Base-by-base conservation (phyloP, 2,888 invertebrate genomes). In the Azorinus chamasolen region DNA sequence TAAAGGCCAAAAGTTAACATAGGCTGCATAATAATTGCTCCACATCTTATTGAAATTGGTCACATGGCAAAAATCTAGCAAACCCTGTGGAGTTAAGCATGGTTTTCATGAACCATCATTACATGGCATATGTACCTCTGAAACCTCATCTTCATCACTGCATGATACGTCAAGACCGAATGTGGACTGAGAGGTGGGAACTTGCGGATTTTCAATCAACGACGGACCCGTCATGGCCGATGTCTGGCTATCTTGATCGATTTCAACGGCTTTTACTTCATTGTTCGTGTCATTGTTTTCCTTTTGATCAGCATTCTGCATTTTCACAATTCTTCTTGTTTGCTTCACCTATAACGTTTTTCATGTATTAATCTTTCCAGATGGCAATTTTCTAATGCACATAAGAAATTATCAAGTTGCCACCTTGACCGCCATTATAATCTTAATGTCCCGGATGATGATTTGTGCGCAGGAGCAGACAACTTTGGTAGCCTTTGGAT, bases 121-220 rank as follows among this genome's bases (percentile, higher is more conserved):
- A 16, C n/a, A 48, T 10, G 41, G 25, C 16, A 63, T 51, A 62
- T 94, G 95, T 96, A 98, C 97, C 97, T 97, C 97, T 92, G 97
- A 97, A 94, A 97, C 97, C 94, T 97, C 97, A 94, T 97, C 98
- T 94, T 97, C 97, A 94, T 98, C 98, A 94, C 97, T 97, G 95
- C 97, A 97, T 92, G 97, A 97, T 94, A 97, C 96, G 95, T 97
- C 97, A 94, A 97, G 96, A 95, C 97, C 97, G 95, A 96, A 96
- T 95, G 96, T 96, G 27, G 87, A 87, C 70, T 85, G 83, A 63
- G 86, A 81, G 43, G 83, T 83, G n/a, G 86, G 71, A 74, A 81
- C 73, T 74, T 66, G 73, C 14, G 73, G 63, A 81, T 77, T 81
- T 81, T 77, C 77, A 63, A 53, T 64, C 71, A 83, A 76, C 68